Conservation (phyloP, 1,140 invertebrate genomes). For the Mamestra configurata region DNA sequence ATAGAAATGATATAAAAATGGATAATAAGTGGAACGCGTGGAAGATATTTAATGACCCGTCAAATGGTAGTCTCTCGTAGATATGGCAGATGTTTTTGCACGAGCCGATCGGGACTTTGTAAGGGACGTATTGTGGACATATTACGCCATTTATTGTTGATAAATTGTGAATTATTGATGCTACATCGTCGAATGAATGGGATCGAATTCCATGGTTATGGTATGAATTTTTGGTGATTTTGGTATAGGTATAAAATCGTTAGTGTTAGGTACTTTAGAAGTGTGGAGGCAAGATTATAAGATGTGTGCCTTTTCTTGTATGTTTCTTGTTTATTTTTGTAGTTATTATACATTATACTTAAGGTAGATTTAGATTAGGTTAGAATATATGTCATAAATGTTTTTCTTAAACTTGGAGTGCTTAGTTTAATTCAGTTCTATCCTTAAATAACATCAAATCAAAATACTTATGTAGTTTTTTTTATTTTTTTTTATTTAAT, state of each 20-base stretch:
- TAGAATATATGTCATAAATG: no score
- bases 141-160: constrained; percentile 41
- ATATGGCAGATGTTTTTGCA: constrained; percentile 67
- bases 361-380: no score
- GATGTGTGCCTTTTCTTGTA: no score
- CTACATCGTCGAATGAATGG: constrained; percentile 5
- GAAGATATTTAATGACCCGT: constrained; percentile 74
- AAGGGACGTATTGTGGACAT: constrained; percentile 43
- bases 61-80: constrained; percentile 61
- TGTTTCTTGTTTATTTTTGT: no score
- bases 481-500: no score
- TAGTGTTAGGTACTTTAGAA: no score
- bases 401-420: no score
- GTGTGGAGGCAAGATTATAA: no score
- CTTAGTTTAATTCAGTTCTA: no score
- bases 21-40: constrained; percentile 83
- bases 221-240: constrained; percentile 8
- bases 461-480: no score
- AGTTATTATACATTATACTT: no score
- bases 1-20: constrained; percentile 75
- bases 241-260: neutral
- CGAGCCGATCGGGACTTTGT: constrained; percentile 10
- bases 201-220: constrained; percentile 13
- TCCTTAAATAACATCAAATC: no score
- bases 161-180: constrained; percentile 47